Base-by-base conservation (phyloP, 2,888 invertebrate genomes). In the Meganola albula region DNA sequence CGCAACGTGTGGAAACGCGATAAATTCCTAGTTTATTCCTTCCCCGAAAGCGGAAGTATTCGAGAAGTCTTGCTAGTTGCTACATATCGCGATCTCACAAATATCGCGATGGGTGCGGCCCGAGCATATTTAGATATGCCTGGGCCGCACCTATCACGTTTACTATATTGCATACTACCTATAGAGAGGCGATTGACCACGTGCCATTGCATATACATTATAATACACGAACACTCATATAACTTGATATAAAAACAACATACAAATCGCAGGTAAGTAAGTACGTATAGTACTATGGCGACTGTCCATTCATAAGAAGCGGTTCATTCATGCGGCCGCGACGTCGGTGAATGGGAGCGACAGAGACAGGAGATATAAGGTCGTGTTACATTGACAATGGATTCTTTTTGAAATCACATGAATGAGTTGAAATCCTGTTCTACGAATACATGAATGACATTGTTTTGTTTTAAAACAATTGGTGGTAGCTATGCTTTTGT, bases 281-380 rank as follows among this genome's bases (percentile, higher is more conserved):
- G 77, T 75, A 79, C 69, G 61, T 77, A 83, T 83, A 82, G 78
- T 83, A 83, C 75, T 69, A 75, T 65, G 69, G 72, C 68, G 71
- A 74, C 74, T 72, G 51, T 75, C 77, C 84, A 86, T 86, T 86
- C 86, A 87, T 86, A 83, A 85, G 82, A 82, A 84, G 75, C 78
- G 67, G 76, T 84, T 79, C 83, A 83, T 84, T 84, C 74, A 83
- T 79, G 77, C 77, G 73, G 65, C 67, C 65, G 68, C 67, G 65
- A 63, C 61, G 65, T 54, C 63, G 41, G 70, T 83, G 82, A 83
- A 84, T 84, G 80, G 83, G 84, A 78, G 83, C 71, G 74, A 84
- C 62, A 44, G 78, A 71, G 84, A 83, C 53, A 37, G 62, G 44
- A 44, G 52, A 70, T 36, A 45, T 75, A 74, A 80, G 79, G 79